phyloP scores from a whole-genome alignment of 2,888 invertebrate species.

The Lamellibrachia columna region DNA sequence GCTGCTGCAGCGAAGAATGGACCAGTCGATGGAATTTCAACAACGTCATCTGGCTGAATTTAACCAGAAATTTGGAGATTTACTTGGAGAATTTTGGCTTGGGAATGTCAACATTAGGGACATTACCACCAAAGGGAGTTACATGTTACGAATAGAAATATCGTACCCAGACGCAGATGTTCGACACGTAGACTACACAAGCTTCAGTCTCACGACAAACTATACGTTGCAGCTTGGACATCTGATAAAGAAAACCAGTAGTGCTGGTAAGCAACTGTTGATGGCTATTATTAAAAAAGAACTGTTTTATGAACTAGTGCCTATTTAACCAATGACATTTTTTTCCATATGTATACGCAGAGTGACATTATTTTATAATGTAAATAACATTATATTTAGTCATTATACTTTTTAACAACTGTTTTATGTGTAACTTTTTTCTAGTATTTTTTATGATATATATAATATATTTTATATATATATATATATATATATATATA shows the following conservation, averaged over 20 bases:
- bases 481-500: too few species aligned
- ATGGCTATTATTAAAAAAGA: too few species aligned
- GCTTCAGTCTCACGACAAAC: neutral
- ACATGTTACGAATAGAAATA: neutral
- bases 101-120: neutral
- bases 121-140: neutral
- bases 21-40: neutral
- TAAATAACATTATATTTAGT: too few species aligned
- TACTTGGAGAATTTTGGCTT: neutral
- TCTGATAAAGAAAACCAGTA: neutral
- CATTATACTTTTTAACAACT: too few species aligned
- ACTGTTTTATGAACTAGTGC: neutral
- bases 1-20: neutral
- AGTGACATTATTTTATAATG: too few species aligned
- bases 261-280: neutral
- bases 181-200: neutral
- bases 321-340: too few species aligned
- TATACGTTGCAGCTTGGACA: neutral
- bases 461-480: too few species aligned
- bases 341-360: too few species aligned
- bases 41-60: neutral
- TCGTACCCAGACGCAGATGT: neutral
- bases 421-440: too few species aligned
- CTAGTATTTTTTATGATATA: too few species aligned
- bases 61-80: neutral